Evolutionary conservation across 2,888 invertebrate species (phyloP).

Genomic region (Lypha dubia): DNA sequence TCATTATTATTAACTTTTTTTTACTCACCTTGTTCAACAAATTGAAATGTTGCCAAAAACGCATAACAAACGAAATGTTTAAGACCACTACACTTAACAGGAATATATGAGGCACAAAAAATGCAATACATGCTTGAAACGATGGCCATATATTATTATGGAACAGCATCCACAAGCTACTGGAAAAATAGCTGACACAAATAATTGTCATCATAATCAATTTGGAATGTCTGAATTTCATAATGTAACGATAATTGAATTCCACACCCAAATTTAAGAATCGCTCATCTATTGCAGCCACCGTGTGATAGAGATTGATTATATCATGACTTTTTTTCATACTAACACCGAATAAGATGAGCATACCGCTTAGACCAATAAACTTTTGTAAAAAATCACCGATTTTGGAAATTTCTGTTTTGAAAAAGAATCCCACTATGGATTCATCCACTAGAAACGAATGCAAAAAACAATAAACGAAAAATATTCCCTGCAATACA

Average conservation of each 20-base stretch:
- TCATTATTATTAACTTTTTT: neutral
- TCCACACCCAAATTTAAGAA: constrained; percentile 78
- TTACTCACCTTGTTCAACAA: constrained; percentile 80
- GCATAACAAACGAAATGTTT: constrained; percentile 77
- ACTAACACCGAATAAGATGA: constrained; percentile 79
- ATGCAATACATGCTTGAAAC: constrained; percentile 80
- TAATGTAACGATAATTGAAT: constrained; percentile 79
- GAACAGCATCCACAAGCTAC: constrained; percentile 79
- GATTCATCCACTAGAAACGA: constrained; percentile 79
- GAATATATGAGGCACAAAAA: constrained; percentile 81
- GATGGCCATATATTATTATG: constrained; percentile 79
- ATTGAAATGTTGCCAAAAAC: constrained; percentile 78
- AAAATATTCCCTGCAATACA: constrained; percentile 78
- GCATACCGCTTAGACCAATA: constrained; percentile 80
- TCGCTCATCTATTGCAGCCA: constrained; percentile 76
- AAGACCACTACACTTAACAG: constrained; percentile 80
- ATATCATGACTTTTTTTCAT: constrained; percentile 76
- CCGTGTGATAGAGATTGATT: constrained; percentile 76
- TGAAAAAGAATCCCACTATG: constrained; percentile 82
- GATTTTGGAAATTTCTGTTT: constrained; percentile 81
- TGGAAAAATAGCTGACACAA: constrained; percentile 78
- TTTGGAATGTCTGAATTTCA: constrained; percentile 76
- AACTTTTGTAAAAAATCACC: constrained; percentile 82
- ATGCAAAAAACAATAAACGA: constrained; percentile 79
- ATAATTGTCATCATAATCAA: constrained; percentile 75